Percentiles rank a stretch among this genome's conserved stretches.
phyloP scores from a whole-genome alignment of 2,113 vertebrate genomes.

The Pygoscelis adeliae region DNA sequence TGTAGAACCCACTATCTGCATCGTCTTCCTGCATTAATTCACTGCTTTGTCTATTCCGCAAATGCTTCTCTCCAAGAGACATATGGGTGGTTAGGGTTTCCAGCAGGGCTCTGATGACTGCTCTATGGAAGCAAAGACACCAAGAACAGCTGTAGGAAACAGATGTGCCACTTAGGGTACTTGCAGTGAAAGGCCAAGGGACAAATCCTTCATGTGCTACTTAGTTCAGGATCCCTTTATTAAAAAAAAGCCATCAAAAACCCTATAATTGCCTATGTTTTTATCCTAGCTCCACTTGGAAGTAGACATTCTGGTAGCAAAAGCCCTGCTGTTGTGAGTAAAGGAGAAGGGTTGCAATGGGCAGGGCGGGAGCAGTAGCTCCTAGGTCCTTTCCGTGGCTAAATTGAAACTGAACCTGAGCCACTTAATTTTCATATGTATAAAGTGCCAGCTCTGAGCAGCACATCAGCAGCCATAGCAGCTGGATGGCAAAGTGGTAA shows the following conservation, averaged over 20 bases:
- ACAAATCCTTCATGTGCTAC: not conserved
- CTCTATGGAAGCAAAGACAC: not conserved
- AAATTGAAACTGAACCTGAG: not conserved
- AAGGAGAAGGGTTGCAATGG: not conserved
- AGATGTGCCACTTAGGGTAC: not conserved
- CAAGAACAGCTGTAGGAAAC: slow-evolving; percentile 1
- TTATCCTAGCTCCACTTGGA: not conserved
- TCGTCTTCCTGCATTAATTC: not conserved
- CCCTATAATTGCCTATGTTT: not conserved
- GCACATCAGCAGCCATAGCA: not conserved
- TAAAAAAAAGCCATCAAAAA: not conserved
- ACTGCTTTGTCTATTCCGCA: not conserved
- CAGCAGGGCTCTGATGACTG: not conserved
- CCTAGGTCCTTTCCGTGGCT: not conserved
- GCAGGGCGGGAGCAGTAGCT: not conserved
- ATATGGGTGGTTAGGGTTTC: not conserved
- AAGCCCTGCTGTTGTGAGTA: not conserved
- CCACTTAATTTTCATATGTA: not conserved
- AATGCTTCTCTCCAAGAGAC: not conserved
- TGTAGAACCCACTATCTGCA: not conserved
- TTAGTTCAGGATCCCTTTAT: not conserved
- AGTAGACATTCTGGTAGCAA: not conserved
- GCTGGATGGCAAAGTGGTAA: not conserved
- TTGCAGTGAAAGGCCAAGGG: not conserved
- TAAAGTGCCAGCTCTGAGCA: not conserved